phyloP scores from a whole-genome alignment of 2,797 vertebrate species.

The Percopsis omiscomaycus region DNA sequence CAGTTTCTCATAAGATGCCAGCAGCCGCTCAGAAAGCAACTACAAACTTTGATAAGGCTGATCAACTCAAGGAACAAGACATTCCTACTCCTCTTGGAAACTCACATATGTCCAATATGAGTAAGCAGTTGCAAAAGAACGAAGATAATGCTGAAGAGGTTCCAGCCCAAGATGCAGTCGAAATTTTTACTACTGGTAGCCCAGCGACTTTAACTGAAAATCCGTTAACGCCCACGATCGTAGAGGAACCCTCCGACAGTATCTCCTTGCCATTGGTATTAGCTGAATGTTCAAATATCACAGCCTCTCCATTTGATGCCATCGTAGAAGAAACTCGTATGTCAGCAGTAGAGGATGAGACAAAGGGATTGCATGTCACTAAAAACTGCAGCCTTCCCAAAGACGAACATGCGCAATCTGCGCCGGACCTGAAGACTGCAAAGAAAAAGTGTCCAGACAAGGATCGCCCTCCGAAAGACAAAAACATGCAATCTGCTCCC shows the following conservation, averaged over 20 bases:
- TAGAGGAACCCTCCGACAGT: not conserved
- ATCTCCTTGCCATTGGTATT: not conserved
- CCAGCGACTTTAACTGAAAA: not conserved
- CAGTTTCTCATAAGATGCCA: slow-evolving; percentile 26
- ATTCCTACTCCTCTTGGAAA: not conserved
- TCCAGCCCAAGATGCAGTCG: not conserved
- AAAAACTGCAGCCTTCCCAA: not conserved
- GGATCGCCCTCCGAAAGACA: no score
- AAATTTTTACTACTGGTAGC: not conserved
- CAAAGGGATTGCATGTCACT: not conserved
- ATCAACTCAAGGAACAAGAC: slow-evolving; percentile 2
- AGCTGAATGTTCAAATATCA: not conserved
- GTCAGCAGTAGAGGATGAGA: not conserved
- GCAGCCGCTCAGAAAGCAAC: not conserved
- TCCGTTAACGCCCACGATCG: slow-evolving; percentile 7
- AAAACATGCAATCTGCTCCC: no score
- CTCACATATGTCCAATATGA: slow-evolving; percentile 2
- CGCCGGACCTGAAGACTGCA: no score
- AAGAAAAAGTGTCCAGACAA: no score
- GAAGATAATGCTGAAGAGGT: slow-evolving; percentile 1
- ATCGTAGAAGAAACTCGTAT: not conserved
- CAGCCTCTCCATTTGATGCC: not conserved
- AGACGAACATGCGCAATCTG: not conserved
- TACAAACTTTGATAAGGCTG: not conserved
- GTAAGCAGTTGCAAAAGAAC: not conserved